Percentiles rank a stretch among this genome's conserved stretches.
phyloP scores from a whole-genome alignment of 1,140 invertebrate species.

The Drosophila navojoa region DNA sequence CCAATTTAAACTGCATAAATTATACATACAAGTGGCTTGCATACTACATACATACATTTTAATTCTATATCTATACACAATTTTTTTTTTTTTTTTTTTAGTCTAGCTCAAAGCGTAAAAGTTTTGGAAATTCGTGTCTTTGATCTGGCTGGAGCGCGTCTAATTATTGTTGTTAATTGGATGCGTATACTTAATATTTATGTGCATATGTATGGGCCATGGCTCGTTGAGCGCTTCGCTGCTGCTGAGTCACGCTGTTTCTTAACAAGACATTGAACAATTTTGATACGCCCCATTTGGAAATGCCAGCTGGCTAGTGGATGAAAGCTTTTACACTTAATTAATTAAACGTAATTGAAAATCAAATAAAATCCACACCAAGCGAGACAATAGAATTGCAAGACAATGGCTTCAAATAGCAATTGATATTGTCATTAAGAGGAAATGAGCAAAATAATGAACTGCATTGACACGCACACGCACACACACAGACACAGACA shows the following conservation, averaged over 20 bases:
- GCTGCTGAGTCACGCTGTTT: constrained; percentile 26
- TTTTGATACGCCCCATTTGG: constrained; percentile 63
- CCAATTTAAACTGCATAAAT: constrained; percentile 43
- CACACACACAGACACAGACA: constrained; percentile 6
- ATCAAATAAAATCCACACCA: constrained; percentile 75
- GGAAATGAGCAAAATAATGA: constrained; percentile 78
- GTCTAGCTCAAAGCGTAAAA: constrained; percentile 16
- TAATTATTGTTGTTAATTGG: constrained; percentile 35
- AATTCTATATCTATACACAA: not conserved
- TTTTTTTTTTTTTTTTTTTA: not conserved
- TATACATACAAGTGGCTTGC: constrained; percentile 27
- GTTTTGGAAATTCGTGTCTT: constrained; percentile 8
- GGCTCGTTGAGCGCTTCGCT: constrained; percentile 35
- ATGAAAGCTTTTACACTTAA: constrained; percentile 76
- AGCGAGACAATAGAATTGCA: constrained; percentile 67
- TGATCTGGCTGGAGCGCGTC: constrained; percentile 12
- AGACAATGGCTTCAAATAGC: constrained; percentile 72
- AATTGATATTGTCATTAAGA: constrained; percentile 80
- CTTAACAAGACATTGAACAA: constrained; percentile 67
- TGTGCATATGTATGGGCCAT: constrained; percentile 15
- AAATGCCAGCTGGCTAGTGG: constrained; percentile 7
- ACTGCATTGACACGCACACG: constrained; percentile 58
- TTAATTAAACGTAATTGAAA: constrained; percentile 79
- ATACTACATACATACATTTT: no score
- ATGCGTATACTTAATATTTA: constrained; percentile 51